Base-by-base conservation (phyloP, 2,888 invertebrate genomes). In the Pseudoips prasinana region DNA sequence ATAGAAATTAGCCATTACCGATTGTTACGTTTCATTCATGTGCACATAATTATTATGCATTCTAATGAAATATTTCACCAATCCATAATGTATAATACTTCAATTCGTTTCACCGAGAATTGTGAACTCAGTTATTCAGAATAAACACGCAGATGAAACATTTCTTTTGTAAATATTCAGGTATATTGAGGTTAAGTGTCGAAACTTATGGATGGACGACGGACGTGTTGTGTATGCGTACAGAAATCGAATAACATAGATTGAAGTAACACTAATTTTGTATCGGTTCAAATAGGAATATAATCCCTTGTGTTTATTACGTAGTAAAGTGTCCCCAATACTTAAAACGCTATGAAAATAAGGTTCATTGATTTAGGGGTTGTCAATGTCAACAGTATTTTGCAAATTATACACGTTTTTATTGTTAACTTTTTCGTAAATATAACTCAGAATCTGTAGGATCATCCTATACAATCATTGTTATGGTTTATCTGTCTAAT, bases 1-100 rank as follows among this genome's bases (percentile, higher is more conserved):
- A 78, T 67, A 78, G 74, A 74, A 82, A 83, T 83, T 78, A 69
- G 82, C 82, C 83, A 84, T 85, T 85, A 79, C 79, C 73, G 78
- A 80, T 76, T 82, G 83, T 86, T 86, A 85, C 84, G 81, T 87
- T 80, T 79, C 75, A 73, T 83, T 81, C 75, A 76, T 81, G 77
- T 82, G 81, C 80, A 83, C 77, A 59, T 73, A 75, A 45, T 58
- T 54, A 59, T 56, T 57, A 45, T 34, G 49, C 44, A 48, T 63
- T 63, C 17, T 51, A 57, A 43, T 48, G 39, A 52, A 42, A 32
- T 56, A 45, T 53, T 52, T 56, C 37, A 41, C 31, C 29, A 41
- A 8, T 14, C 33, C 34, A 26, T 35, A 36, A 49, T 43, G 40
- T 38, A 18, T 10, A 18, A 25, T 14, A 25, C 29, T 39, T 34